Evolutionary conservation across 2,113 vertebrate genomes (phyloP).

Genomic region (Tupaia tana): DNA sequence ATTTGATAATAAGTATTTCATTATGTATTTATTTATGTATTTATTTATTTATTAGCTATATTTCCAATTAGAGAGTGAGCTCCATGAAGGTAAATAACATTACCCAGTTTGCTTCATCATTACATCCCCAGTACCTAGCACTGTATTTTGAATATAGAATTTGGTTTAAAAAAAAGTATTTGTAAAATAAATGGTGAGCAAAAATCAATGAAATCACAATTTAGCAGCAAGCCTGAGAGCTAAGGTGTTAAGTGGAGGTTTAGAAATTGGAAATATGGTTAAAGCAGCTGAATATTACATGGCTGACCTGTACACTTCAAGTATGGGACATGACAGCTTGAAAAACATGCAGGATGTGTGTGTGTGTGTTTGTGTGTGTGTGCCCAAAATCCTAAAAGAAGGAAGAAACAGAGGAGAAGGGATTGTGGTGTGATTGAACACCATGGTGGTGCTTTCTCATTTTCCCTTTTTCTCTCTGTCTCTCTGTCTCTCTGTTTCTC

Average conservation of each 20-base stretch:
- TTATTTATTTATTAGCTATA: background rate
- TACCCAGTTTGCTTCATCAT: background rate
- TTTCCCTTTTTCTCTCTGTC: too few species aligned
- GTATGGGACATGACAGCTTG: too few species aligned
- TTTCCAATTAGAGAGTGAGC: background rate
- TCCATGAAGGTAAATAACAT: background rate
- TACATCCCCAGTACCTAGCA: background rate
- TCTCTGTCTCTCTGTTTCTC: too few species aligned
- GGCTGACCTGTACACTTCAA: too few species aligned
- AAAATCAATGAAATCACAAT: constrained; percentile 1
- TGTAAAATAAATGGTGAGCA: background rate
- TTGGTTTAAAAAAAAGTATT: background rate
- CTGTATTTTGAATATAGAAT: background rate
- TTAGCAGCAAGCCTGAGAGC: background rate
- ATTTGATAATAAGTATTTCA: background rate
- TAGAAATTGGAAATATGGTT: background rate
- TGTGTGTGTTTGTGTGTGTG: too few species aligned
- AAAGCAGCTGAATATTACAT: too few species aligned
- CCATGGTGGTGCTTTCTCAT: too few species aligned
- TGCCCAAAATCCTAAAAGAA: too few species aligned
- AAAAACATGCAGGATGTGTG: too few species aligned
- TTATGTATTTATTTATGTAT: background rate
- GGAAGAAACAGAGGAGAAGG: too few species aligned
- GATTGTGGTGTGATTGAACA: too few species aligned
- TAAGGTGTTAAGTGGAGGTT: background rate